These are phyloP conservation scores for Tethea ocularis DNA, from an alignment of 2,888 invertebrate genomes.

Conservation along the genomic window DNA sequence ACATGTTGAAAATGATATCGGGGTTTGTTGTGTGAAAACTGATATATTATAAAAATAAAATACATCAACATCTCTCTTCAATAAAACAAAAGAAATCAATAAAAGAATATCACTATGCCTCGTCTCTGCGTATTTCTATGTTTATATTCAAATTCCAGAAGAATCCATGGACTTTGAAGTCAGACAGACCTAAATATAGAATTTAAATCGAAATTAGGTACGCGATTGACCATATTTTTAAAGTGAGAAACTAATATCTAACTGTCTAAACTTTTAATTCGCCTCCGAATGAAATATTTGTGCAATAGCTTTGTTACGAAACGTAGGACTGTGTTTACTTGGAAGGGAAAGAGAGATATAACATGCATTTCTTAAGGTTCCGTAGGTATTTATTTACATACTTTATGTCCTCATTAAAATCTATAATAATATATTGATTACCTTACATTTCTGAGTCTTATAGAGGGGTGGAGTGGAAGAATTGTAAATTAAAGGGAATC, in stretches of 20 bases:
- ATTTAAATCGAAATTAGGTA: constrained; percentile 9
- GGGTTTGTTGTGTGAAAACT: not conserved
- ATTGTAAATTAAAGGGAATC: too few relatives aligned
- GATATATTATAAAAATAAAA: not conserved
- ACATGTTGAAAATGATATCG: not conserved
- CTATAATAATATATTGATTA: too few relatives aligned
- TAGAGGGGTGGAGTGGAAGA: too few relatives aligned
- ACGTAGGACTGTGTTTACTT: constrained; percentile 15
- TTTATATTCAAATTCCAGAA: constrained; percentile 12
- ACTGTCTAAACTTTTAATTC: not conserved
- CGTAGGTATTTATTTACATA: constrained; percentile 22
- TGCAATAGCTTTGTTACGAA: constrained; percentile 31
- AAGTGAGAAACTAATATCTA: not conserved
- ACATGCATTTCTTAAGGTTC: constrained; percentile 40
- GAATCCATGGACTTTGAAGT: too few relatives aligned
- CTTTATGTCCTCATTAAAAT: not conserved
- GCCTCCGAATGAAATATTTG: constrained; percentile 13
- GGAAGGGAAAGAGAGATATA: constrained; percentile 17
- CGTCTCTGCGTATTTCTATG: constrained; percentile 16
- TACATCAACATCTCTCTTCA: constrained; percentile 3
- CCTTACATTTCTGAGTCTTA: too few relatives aligned
- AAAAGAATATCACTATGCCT: not conserved
- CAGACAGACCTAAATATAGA: not conserved
- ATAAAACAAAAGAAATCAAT: not conserved
- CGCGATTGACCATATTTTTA: not conserved